Base-by-base conservation (phyloP, 2,797 vertebrate genomes). In the Phylloscopus collybita region DNA sequence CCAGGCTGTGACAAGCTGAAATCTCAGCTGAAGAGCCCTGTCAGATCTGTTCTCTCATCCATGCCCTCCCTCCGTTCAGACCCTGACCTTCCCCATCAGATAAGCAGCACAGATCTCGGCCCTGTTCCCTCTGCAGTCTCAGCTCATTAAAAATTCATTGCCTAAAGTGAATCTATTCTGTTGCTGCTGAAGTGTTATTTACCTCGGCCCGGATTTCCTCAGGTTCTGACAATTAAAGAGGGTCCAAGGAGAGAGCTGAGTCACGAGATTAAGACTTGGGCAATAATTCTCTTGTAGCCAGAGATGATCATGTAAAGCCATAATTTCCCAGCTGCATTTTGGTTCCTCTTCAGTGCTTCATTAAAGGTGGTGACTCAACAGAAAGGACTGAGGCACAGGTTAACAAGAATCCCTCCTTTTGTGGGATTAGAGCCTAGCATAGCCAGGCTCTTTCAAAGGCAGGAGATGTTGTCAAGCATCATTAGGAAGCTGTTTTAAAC, bases 81-180 rank as follows among this genome's bases (percentile, higher is more conserved):
- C 88, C 86, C 96, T 97, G 97, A 98, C 97, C 96, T 97, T 96
- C 96, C 97, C 97, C 92, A 93, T 97, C 97, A 98, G 97, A 98
- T 97, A 97, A 98, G 96, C 97, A 96, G 96, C 90, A 95, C 93
- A 19, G 96, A 94, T 95, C 96, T 91, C 83, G 95, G 96, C 97
- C 96, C 96, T 94, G 94, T 90, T 96, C 91, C 90, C 82, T 93
- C 84, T 84, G 97, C 97, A 97, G 96, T 97, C 94, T 92, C 95
- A 91, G 93, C 96, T 96, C 98, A 98, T 98, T 98, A 99, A 98
- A 98, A 98, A 98, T 98, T 98, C 98, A 98, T 98, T 95, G 95
- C 95, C 96, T 97, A 97, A 97, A 97, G 95, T 97, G 98, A 98
- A 97, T 97, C 98, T 98, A 96, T 96, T 96, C 97, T 97, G 86